Evolutionary conservation across 2,113 vertebrate species (phyloP).

Genomic region (Capreolus pygargus): DNA sequence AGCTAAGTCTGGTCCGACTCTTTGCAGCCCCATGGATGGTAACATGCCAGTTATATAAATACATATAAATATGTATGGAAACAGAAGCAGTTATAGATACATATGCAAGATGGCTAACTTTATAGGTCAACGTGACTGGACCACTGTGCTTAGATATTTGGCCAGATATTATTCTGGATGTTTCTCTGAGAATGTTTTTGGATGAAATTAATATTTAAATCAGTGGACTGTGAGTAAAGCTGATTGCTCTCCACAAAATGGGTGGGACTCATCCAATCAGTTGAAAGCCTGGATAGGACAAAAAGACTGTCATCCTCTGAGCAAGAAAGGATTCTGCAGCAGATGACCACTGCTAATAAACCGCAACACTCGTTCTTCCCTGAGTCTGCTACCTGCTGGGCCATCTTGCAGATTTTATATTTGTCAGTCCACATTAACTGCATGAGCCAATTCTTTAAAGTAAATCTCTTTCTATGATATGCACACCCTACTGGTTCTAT

Average conservation of each 20-base stretch:
- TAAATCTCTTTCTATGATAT: background rate
- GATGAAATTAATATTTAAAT: background rate
- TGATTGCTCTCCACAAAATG: background rate
- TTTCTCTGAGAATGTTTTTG: background rate
- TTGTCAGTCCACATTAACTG: background rate
- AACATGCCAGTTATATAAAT: background rate
- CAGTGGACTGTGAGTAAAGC: background rate
- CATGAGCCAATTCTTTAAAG: background rate
- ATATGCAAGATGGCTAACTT: background rate
- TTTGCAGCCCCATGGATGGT: background rate
- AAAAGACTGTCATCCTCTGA: background rate
- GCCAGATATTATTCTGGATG: background rate
- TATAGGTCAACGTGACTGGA: background rate
- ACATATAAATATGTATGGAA: background rate
- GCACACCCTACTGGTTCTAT: background rate
- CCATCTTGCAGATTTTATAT: background rate
- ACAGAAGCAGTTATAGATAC: background rate
- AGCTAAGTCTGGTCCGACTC: background rate
- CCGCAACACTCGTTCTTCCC: background rate
- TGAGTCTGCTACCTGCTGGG: background rate
- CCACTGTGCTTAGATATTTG: background rate
- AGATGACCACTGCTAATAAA: background rate
- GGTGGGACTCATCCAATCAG: background rate
- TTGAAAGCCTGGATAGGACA: background rate
- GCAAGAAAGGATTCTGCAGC: background rate